Evolutionary conservation across 1,140 invertebrate genomes (phyloP), one percentile per base, ranked within the genome.

Genomic region (Vanessa atalanta): DNA sequence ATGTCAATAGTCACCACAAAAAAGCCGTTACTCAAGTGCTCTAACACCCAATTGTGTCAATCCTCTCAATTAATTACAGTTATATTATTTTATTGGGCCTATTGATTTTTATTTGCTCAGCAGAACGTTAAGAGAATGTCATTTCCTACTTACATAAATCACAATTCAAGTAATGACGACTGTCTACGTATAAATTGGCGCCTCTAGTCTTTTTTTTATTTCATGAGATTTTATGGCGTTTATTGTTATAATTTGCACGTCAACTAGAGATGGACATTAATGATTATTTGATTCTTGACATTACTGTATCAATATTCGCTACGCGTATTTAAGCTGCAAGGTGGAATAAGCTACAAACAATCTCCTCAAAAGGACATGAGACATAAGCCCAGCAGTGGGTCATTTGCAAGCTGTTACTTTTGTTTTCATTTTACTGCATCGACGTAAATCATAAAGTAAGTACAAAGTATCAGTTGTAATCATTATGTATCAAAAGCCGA

Each of bases 31-130:
- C 37, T 53, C 50, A n/a, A n/a, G 50, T 67, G 8, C 23, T 47
- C 51, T 55, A 55, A 67, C 65, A 67, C 57, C 14, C 51, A 68
- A 43, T 73, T 43, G 72, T 73, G 65, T 73, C 65, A 73, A 69
- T 47, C 71, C 55, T 48, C 63, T 48, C 66, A 67, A 74, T 74
- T 74, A 69, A 69, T 65, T 69, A 74, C 37, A 65, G 47, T 69
- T 74, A 69, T 43, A 74, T 69, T 55, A 69, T 69, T 69, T 69
- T 60, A 69, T 74, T 69, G 66, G 31, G 31, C 66, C 72, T 69
- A 74, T 74, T 69, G 72, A 50, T 74, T 74, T 74, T 73, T 73
- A 73, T 73, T 73, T 73, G 65, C 60, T 70, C 69, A 31, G 26
- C 72, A 61, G 50, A 73, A 68, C 60, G 72, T 68, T 73, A 68